Percentiles rank a stretch among this genome's conserved stretches.
Evolutionary conservation across 37 sponge, comb jelly and placozoan species (phyloP).

Genomic region (Axinella damicornis): DNA sequence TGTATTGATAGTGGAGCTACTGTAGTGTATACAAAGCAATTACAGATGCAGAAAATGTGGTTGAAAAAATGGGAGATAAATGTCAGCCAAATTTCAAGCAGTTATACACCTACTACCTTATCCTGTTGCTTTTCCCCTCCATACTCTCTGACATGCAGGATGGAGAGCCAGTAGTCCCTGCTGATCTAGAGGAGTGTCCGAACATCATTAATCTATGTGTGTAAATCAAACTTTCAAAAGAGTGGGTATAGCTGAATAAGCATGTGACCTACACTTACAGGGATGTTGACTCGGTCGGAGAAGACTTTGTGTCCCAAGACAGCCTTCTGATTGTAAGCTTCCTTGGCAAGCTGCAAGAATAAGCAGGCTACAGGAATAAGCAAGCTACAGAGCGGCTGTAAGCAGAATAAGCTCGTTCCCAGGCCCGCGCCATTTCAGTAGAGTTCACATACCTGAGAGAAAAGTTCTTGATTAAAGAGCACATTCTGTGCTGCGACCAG

Average conservation of each 20-base stretch:
- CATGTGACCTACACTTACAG: conserved; percentile 29
- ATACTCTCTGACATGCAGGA: conserved; percentile 50
- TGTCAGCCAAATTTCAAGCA: not conserved
- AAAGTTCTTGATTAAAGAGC: conserved; percentile 82
- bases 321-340: conserved; percentile 63
- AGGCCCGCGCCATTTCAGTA: not conserved
- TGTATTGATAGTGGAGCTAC: no score
- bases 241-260: no score
- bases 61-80: no score
- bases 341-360: conserved; percentile 52
- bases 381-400: not conserved
- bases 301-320: conserved; percentile 49
- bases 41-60: no score
- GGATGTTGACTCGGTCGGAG: conserved; percentile 55
- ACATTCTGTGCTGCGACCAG: conserved; percentile 70
- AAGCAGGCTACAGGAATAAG: not conserved
- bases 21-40: no score
- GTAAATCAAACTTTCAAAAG: no score
- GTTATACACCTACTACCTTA: not conserved
- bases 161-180: conserved; percentile 50
- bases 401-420: no score
- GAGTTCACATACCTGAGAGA: conserved; percentile 41
- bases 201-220: no score
- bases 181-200: conserved; percentile 25
- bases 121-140: not conserved